Conservation (phyloP, 2,888 invertebrate species). For the Luperina testacea region DNA sequence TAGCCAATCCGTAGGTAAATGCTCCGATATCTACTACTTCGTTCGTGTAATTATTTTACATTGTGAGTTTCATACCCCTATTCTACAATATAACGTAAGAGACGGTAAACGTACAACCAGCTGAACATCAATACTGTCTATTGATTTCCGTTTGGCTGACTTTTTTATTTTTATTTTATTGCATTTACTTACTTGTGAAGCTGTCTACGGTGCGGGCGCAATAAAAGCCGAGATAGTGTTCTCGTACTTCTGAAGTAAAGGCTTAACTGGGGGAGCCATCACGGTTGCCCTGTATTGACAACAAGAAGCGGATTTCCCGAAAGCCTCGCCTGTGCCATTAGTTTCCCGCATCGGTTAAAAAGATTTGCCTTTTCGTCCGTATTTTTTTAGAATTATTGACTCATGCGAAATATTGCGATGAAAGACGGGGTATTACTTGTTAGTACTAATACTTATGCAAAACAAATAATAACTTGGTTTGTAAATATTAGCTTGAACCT, state of each 20-base stretch:
- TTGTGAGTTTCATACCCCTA: background rate
- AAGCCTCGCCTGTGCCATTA: conserved; percentile 90
- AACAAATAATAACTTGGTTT: background rate
- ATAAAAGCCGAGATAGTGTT: conserved; percentile 88
- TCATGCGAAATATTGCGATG: conserved; percentile 83
- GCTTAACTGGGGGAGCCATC: conserved; percentile 88
- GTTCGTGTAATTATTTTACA: conserved; percentile 21
- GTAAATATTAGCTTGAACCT: background rate
- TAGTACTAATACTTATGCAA: background rate
- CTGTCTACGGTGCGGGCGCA: conserved; percentile 79
- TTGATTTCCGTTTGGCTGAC: conserved; percentile 72
- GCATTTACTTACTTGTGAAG: conserved; percentile 78
- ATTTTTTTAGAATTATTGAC: conserved; percentile 87
- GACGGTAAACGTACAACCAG: conserved; percentile 49
- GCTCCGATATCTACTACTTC: conserved; percentile 24
- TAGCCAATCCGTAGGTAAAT: conserved; percentile 64
- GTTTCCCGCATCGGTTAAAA: conserved; percentile 90
- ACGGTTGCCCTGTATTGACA: conserved; percentile 89
- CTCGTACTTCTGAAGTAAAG: conserved; percentile 87
- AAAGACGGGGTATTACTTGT: conserved; percentile 72
- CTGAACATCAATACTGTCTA: conserved; percentile 63
- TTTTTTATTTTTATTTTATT: conserved; percentile 76
- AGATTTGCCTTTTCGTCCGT: conserved; percentile 87
- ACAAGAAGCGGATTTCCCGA: conserved; percentile 89
- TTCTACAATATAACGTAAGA: conserved; percentile 7